Conservation (phyloP, 2,888 invertebrate genomes). For the Perithous albicinctus region DNA sequence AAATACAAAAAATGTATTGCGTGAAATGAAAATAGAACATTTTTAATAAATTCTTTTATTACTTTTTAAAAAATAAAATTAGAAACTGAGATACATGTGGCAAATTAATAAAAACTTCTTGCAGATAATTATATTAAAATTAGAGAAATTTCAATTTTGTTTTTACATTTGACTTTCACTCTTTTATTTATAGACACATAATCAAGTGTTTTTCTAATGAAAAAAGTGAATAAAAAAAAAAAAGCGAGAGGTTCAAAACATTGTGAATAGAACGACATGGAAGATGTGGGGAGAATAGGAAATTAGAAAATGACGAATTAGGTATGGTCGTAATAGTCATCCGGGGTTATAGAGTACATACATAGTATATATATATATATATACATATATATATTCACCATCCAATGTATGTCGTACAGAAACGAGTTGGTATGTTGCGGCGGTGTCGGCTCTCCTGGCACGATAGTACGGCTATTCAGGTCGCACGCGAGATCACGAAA, state of each 20-base stretch:
- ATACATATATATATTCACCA: no score
- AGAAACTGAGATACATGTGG: no score
- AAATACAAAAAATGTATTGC: no score
- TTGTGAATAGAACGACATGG: not conserved
- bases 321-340: not conserved
- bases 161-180: no score
- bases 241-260: not conserved
- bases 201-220: not conserved
- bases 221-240: not conserved
- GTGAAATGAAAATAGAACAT: no score
- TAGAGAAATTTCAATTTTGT: no score
- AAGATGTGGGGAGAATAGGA: not conserved
- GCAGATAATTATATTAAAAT: no score
- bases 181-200: not conserved
- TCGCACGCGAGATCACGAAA: slow-evolving; percentile 74
- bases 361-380: no score
- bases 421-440: slow-evolving; percentile 34
- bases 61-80: no score
- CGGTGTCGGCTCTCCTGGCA: slow-evolving; percentile 18
- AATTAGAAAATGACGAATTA: slow-evolving; percentile 7
- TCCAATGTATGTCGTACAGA: not conserved
- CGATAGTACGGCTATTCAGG: slow-evolving; percentile 69
- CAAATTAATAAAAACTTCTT: no score
- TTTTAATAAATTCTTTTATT: no score
- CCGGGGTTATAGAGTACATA: not conserved